phyloP scores from a whole-genome alignment of 2,797 vertebrate genomes.

The Chanos chanos region DNA sequence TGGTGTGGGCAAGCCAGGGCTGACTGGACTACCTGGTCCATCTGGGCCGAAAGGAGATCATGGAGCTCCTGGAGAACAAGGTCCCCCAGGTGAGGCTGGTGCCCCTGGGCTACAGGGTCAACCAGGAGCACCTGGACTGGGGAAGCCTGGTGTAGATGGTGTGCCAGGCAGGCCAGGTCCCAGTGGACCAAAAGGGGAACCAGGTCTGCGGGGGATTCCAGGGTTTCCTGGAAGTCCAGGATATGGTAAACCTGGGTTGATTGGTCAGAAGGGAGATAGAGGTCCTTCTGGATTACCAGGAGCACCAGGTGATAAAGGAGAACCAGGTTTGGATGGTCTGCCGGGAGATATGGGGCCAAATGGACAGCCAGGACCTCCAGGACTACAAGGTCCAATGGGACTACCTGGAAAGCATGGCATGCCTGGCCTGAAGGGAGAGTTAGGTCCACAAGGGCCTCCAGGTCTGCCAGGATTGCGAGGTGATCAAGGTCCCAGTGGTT shows the following conservation, averaged over 20 bases:
- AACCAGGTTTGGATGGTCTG: conserved; percentile 80
- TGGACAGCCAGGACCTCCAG: conserved; percentile 80
- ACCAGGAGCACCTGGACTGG: conserved; percentile 76
- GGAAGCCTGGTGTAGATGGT: conserved; percentile 80
- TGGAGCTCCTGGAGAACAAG: conserved; percentile 77
- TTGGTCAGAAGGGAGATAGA: conserved; percentile 87
- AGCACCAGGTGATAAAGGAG: conserved; percentile 83
- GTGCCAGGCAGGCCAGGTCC: conserved; percentile 80
- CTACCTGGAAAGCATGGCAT: conserved; percentile 90
- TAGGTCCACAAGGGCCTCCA: conserved; percentile 81
- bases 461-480: conserved; percentile 88
- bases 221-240: conserved; percentile 85
- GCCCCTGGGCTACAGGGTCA: conserved; percentile 79
- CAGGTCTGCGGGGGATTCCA: conserved; percentile 75
- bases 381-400: conserved; percentile 88
- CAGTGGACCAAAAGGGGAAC: conserved; percentile 80
- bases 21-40: conserved; percentile 79
- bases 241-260: conserved; percentile 89
- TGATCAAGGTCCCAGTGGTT: conserved; percentile 84
- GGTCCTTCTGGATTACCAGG: conserved; percentile 83
- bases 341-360: conserved; percentile 80
- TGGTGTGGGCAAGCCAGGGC: conserved; percentile 83
- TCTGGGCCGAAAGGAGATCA: conserved; percentile 82
- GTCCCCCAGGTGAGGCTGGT: conserved; percentile 76
- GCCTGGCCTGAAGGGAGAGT: conserved; percentile 84